Percentiles rank a stretch among this genome's conserved stretches.
Evolutionary conservation across 2,113 vertebrate genomes (phyloP).

Genomic region (Casuarius casuarius): DNA sequence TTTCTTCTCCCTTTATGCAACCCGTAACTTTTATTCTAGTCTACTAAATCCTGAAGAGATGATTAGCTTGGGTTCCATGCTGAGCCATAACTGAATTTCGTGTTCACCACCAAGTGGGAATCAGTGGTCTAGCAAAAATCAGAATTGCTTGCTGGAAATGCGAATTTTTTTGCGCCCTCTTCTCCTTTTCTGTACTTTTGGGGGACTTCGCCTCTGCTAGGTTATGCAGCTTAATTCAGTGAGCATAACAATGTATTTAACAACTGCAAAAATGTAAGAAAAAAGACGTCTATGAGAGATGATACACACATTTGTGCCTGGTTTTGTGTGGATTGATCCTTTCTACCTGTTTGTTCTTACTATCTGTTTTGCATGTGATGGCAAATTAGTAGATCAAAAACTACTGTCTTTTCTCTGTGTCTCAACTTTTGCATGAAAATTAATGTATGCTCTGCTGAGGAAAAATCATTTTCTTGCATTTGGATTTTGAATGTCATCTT

Average conservation of each 20-base stretch:
- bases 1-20: background rate
- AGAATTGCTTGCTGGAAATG: background rate
- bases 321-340: background rate
- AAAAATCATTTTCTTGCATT: background rate
- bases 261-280: background rate
- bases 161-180: background rate
- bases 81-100: background rate
- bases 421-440: background rate
- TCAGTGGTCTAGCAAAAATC: background rate
- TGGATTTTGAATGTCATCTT: background rate
- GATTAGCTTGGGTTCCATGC: conserved; percentile 4
- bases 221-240: background rate
- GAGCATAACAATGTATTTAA: background rate
- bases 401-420: background rate
- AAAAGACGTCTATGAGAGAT: background rate
- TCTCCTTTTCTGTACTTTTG: background rate
- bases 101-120: conserved; percentile 1
- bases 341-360: background rate
- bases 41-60: conserved; percentile 12
- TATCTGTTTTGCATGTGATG: background rate
- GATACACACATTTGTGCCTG: background rate
- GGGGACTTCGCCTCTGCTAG: background rate
- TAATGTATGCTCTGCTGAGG: background rate
- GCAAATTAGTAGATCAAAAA: background rate
- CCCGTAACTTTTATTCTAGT: background rate